Evolutionary conservation across 2,797 vertebrate genomes (phyloP), one percentile per base, ranked within the genome.

Genomic region (Glossophaga mutica): DNA sequence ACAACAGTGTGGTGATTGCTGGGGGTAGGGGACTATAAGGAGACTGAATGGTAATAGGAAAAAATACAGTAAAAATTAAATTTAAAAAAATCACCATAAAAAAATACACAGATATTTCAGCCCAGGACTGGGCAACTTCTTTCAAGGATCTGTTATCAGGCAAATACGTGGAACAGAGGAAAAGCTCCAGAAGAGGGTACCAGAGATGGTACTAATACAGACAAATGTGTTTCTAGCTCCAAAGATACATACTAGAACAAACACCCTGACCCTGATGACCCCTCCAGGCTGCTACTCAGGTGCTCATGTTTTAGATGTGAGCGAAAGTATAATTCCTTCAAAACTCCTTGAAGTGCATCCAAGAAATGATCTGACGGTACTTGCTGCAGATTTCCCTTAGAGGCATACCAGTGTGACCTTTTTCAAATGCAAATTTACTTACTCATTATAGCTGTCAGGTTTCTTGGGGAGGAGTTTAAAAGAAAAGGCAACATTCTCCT

Each of bases 391-490:
- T 98, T 95, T 96, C 96, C 97, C 97, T 98, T 98, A 98, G 96
- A 98, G 98, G 98, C 97, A 98, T 71, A 77, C 0, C 34, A 97
- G 96, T 89, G 95, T 82, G 96, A 97, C 86, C 96, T 96, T 98
- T 99, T 98, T 98, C 98, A 99, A 98, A 99, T 98, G 98, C 98
- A 99, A 99, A 99, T 98, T 93, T 97, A 97, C 98, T 98, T 98
- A 98, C 98, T 98, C 95, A 97, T 96, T 94, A 96, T 91, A 97
- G 97, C 96, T 92, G 97, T 94, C 96, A 52, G 14, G 34, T 15
- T 96, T 98, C 97, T 97, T 97, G 8, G 55, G 71, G 93, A 84
- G 55, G 87, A 95, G 79, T 92, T 95, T 94, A 84, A 94, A 95
- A 95, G 68, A 65, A 93, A 93, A 95, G 55, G 82, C 52, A 97